phyloP scores from a whole-genome alignment of 2,113 vertebrate species.

The Garra rufa region DNA sequence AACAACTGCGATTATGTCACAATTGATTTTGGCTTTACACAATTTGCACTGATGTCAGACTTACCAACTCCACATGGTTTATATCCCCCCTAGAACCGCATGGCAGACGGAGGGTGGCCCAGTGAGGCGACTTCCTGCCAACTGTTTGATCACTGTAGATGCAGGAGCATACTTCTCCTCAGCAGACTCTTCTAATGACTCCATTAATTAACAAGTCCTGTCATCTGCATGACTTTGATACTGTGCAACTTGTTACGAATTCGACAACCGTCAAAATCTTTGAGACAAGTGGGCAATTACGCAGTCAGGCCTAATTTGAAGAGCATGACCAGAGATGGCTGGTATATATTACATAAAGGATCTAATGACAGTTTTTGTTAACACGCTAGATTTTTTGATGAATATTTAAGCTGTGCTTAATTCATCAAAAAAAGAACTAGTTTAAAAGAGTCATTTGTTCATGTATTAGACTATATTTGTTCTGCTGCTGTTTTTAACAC shows the following conservation, averaged over 20 bases:
- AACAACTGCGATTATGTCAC: conserved; percentile 43
- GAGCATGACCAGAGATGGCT: background rate
- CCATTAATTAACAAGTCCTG: conserved; percentile 45
- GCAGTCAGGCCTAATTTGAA: conserved; percentile 36
- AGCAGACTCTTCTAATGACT: conserved; percentile 41
- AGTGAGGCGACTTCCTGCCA: conserved; percentile 12
- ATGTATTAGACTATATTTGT: no score
- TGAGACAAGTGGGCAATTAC: conserved; percentile 60
- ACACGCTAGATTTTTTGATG: background rate
- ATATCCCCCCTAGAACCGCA: conserved; percentile 27
- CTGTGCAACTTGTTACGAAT: conserved; percentile 62
- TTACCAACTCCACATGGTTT: conserved; percentile 22
- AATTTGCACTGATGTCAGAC: conserved; percentile 38
- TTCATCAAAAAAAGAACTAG: background rate
- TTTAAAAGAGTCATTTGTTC: background rate
- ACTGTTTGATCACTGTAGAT: conserved; percentile 43
- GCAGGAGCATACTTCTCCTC: conserved; percentile 39
- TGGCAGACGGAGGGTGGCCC: conserved; percentile 20
- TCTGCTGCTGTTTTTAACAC: no score
- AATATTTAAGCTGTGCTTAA: background rate
- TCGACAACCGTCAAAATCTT: conserved; percentile 64
- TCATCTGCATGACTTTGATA: conserved; percentile 66
- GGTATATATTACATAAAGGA: background rate
- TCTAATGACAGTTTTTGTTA: background rate
- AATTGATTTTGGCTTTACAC: conserved; percentile 19